phyloP scores from a whole-genome alignment of 2,113 vertebrate genomes.

The Cromileptes altivelis region DNA sequence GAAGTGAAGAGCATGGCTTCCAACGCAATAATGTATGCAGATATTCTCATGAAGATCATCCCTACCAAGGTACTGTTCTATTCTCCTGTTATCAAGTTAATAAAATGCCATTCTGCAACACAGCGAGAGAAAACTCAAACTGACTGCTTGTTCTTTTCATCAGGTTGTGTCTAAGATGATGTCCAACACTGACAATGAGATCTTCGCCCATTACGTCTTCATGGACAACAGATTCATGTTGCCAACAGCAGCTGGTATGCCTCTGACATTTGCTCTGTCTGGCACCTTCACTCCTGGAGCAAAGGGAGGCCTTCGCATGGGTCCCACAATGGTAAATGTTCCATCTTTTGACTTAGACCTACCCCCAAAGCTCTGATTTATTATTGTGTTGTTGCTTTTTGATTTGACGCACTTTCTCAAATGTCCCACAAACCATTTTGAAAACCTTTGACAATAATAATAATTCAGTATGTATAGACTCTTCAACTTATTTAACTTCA shows the following conservation, averaged over 20 bases:
- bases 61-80: constrained; percentile 61
- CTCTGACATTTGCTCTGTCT: constrained; percentile 89
- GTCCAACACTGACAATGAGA: constrained; percentile 81
- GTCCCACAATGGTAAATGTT: constrained; percentile 82
- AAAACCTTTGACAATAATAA: neutral
- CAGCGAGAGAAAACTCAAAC: neutral
- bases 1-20: constrained; percentile 84
- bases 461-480: neutral
- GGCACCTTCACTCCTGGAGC: constrained; percentile 88
- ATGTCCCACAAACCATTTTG: neutral
- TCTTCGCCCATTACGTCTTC: constrained; percentile 94
- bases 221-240: constrained; percentile 93
- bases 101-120: neutral
- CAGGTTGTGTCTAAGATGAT: constrained; percentile 78
- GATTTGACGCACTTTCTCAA: neutral
- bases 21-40: constrained; percentile 58
- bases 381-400: neutral
- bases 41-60: constrained; percentile 40
- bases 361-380: neutral
- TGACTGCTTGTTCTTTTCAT: neutral
- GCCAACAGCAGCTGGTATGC: constrained; percentile 90
- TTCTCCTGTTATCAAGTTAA: neutral
- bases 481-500: neutral
- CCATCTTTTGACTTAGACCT: neutral
- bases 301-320: constrained; percentile 83